Evolutionary conservation across 2,888 invertebrate genomes (phyloP).

Genomic region (Calameuta idolon): DNA sequence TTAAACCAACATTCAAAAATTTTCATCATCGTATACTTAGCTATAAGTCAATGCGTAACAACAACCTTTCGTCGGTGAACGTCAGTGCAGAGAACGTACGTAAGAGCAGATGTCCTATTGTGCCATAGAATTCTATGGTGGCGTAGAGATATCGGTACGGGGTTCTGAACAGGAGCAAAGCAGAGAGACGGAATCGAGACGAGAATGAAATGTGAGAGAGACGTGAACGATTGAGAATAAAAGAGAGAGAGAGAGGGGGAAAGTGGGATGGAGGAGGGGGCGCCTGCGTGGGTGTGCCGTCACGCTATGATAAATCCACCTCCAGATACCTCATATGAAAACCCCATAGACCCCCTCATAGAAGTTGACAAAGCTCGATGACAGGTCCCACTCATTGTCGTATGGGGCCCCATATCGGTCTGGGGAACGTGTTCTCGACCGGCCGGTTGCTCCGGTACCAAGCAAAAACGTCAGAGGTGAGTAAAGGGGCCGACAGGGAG

Average conservation of each 20-base stretch:
- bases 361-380: constrained; percentile 49
- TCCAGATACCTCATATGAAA: constrained; percentile 20
- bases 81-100: constrained; percentile 17
- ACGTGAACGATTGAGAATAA: not conserved
- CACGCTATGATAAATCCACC: constrained; percentile 52
- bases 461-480: not conserved
- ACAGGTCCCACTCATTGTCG: constrained; percentile 57
- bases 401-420: not conserved
- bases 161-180: constrained; percentile 15
- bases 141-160: constrained; percentile 18
- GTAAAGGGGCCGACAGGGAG: not conserved
- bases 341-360: constrained; percentile 46
- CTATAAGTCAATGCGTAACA: not conserved
- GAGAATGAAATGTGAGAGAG: not conserved
- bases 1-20: not conserved
- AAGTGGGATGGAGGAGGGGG: constrained; percentile 33
- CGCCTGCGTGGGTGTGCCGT: constrained; percentile 54
- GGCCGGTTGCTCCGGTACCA: not conserved
- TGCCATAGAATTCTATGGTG: constrained; percentile 26
- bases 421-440: not conserved
- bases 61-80: not conserved
- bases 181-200: constrained; percentile 11
- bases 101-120: constrained; percentile 35
- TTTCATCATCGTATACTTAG: not conserved
- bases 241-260: not conserved